A percentile compares a stretch with the other conserved stretches of the same genome.
These are phyloP conservation scores for Agapostemon virescens DNA, from an alignment of 2,888 invertebrate species.

Conservation along the genomic window DNA sequence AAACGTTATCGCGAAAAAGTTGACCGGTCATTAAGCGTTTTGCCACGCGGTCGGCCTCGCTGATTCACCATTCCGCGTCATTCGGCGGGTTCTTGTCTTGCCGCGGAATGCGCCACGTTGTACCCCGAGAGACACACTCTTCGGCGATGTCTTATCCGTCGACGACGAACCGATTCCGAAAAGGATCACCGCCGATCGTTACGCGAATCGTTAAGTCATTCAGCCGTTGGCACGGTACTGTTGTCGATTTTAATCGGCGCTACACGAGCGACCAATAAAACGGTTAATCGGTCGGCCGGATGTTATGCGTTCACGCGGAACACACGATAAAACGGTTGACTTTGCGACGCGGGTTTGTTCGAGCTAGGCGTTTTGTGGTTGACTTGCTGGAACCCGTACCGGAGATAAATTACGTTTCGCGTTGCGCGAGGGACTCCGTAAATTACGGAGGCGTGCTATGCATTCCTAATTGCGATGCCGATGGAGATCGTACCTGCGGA, in stretches of 20 bases:
- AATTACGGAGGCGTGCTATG: constrained; percentile 10
- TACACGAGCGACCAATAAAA: not conserved
- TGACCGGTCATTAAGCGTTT: constrained; percentile 22
- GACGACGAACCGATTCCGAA: not conserved
- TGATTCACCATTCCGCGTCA: constrained; percentile 38
- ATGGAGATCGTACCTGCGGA: not conserved
- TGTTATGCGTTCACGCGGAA: constrained; percentile 10
- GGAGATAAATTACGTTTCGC: constrained; percentile 1
- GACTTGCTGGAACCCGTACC: not conserved
- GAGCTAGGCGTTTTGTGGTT: not conserved
- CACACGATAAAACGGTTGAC: not conserved
- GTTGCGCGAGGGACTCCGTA: not conserved
- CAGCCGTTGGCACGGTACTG: not conserved
- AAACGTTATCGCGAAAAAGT: constrained; percentile 36
- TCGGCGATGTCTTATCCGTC: constrained; percentile 30
- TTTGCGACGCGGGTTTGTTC: not conserved
- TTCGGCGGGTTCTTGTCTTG: constrained; percentile 13
- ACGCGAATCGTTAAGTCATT: constrained; percentile 6
- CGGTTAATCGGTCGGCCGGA: constrained; percentile 5
- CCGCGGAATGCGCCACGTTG: not conserved
- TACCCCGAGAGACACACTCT: not conserved
- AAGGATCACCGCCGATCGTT: not conserved
- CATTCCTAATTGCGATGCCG: not conserved
- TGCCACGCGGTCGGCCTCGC: constrained; percentile 17
- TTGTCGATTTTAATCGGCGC: not conserved